phyloP scores from a whole-genome alignment of 2,113 vertebrate species.

The Oenanthe melanoleuca region DNA sequence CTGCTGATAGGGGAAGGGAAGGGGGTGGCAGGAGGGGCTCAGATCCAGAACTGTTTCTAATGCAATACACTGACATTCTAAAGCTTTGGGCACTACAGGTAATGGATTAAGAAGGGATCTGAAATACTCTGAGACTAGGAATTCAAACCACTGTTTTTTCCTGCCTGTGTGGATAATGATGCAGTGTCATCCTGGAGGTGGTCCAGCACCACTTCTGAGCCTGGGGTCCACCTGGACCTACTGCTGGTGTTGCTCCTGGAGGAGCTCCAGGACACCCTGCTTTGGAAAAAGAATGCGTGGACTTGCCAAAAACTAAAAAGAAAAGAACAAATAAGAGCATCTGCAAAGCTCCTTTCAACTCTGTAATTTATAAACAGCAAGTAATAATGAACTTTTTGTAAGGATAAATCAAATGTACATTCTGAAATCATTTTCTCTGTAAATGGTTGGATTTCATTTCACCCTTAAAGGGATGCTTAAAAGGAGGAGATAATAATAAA shows the following conservation, averaged over 20 bases:
- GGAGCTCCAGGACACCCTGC: not conserved
- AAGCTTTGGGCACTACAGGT: not conserved
- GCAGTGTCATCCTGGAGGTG: not conserved
- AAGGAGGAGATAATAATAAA: constrained; percentile 78
- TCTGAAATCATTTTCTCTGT: constrained; percentile 87
- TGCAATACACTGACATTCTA: constrained; percentile 35
- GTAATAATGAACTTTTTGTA: constrained; percentile 79
- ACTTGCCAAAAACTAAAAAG: constrained; percentile 30
- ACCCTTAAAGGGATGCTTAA: constrained; percentile 86
- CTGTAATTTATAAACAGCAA: constrained; percentile 76
- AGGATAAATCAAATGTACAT: constrained; percentile 81
- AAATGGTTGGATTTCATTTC: constrained; percentile 88
- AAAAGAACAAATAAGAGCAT: not conserved
- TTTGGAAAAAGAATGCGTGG: constrained; percentile 20
- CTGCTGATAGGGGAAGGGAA: not conserved
- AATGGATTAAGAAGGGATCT: constrained; percentile 44
- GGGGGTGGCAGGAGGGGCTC: not conserved
- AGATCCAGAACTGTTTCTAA: constrained; percentile 3
- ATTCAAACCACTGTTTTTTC: constrained; percentile 34
- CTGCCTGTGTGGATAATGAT: not conserved
- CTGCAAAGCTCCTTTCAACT: constrained; percentile 60
- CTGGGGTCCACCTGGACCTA: not conserved
- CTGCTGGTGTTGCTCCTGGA: not conserved
- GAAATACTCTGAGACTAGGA: not conserved
- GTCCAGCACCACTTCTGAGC: constrained; percentile 12